phyloP scores from a whole-genome alignment of 1,140 invertebrate genomes.

The Bombus affinis region DNA sequence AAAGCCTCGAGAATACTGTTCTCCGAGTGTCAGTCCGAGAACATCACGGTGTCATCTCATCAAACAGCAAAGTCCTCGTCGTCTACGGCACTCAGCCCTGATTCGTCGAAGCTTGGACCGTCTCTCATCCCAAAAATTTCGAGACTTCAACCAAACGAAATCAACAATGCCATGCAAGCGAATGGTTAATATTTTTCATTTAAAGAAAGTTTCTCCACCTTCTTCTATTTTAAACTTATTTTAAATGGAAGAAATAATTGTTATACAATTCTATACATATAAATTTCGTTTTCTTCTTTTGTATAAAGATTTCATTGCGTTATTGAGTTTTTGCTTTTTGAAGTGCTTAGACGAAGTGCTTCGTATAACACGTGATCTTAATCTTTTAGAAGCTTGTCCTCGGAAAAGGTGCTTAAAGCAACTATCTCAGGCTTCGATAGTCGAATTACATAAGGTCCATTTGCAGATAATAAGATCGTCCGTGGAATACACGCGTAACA shows the following conservation, averaged over 20 bases:
- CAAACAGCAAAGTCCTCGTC: conserved; percentile 61
- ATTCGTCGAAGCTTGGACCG: conserved; percentile 78
- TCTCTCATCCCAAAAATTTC: conserved; percentile 86
- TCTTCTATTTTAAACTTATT: too few species aligned
- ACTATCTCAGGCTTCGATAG: conserved; percentile 8
- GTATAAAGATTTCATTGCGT: neutral
- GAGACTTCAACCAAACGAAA: conserved; percentile 85
- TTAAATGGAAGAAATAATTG: neutral
- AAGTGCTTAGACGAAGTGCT: neutral
- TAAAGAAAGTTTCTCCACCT: neutral
- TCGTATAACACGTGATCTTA: conserved; percentile 7
- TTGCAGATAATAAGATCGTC: neutral
- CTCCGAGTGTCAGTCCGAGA: conserved; percentile 69
- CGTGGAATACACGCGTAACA: neutral
- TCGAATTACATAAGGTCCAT: conserved; percentile 8
- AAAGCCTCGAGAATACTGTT: conserved; percentile 74
- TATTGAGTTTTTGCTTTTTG: neutral
- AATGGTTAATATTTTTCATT: conserved; percentile 62
- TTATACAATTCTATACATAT: neutral
- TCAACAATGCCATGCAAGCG: conserved; percentile 81
- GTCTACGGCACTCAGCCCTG: conserved; percentile 55
- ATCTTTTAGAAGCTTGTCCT: neutral
- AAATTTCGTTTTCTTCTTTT: neutral
- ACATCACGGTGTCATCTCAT: conserved; percentile 41
- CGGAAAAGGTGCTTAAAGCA: neutral